A percentile compares a stretch with the other conserved stretches of the same genome.
These are phyloP conservation scores for Zeuzera pyrina DNA, from an alignment of 2,888 invertebrate genomes.

Conservation along the genomic window DNA sequence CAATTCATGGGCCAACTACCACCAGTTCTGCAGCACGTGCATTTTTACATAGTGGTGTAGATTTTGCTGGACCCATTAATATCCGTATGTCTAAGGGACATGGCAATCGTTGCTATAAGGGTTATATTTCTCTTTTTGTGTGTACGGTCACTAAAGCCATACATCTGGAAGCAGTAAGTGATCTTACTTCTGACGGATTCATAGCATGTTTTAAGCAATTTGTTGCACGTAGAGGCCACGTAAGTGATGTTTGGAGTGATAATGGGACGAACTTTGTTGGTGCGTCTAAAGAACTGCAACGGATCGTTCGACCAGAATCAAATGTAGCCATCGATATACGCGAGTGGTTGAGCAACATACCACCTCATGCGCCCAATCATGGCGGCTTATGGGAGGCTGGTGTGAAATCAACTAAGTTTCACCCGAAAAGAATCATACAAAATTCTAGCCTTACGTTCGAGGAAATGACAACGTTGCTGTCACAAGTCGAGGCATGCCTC, in stretches of 20 bases:
- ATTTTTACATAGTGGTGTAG: constrained; percentile 17
- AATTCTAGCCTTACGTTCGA: neutral
- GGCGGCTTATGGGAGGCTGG: no score
- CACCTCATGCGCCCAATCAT: no score
- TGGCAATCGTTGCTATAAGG: constrained; percentile 15
- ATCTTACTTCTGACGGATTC: constrained; percentile 22
- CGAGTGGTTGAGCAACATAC: neutral
- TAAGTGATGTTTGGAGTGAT: constrained; percentile 14
- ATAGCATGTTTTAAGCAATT: constrained; percentile 19
- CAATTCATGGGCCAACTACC: constrained; percentile 16
- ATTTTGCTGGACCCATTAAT: constrained; percentile 16
- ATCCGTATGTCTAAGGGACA: constrained; percentile 15
- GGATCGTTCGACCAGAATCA: neutral
- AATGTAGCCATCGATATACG: neutral
- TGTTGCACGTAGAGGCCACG: constrained; percentile 12
- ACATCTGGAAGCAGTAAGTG: constrained; percentile 24
- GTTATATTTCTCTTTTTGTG: no score
- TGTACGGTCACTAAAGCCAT: constrained; percentile 19
- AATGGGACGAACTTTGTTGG: constrained; percentile 17
- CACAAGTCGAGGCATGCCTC: neutral
- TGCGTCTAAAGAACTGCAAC: constrained; percentile 9
- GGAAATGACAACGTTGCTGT: neutral
- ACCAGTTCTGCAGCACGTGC: constrained; percentile 13
- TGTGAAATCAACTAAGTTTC: neutral
- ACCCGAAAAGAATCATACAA: neutral